These are phyloP conservation scores for Hemithea aestivaria DNA, from an alignment of 2,888 invertebrate genomes.

Conservation along the genomic window DNA sequence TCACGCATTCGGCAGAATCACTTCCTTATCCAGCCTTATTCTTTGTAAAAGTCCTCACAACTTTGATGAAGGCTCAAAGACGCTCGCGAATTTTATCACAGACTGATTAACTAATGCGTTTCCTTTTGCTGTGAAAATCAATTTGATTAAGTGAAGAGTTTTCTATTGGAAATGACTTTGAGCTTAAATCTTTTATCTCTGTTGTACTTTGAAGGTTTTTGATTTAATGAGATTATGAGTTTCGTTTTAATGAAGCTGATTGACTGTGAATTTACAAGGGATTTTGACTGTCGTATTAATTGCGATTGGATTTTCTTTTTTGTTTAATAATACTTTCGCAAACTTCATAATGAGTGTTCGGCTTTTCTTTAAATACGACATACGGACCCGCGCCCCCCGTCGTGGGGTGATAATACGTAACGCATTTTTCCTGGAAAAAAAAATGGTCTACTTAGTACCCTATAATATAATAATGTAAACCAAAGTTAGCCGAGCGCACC, in stretches of 20 bases:
- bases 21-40: constrained; percentile 20
- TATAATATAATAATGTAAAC: too few relatives aligned
- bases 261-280: too few relatives aligned
- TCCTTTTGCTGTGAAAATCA: constrained; percentile 22
- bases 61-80: constrained; percentile 23
- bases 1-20: constrained; percentile 22
- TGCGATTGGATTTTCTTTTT: too few relatives aligned
- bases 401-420: too few relatives aligned
- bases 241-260: constrained; percentile 8
- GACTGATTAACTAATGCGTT: constrained; percentile 27
- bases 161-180: constrained; percentile 17
- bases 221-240: constrained; percentile 12
- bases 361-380: too few relatives aligned
- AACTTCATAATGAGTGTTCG: too few relatives aligned
- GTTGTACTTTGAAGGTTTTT: constrained; percentile 7
- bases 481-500: too few relatives aligned
- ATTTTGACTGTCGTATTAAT: too few relatives aligned
- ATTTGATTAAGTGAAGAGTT: constrained; percentile 27
- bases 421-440: too few relatives aligned
- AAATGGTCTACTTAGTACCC: too few relatives aligned
- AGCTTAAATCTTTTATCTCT: constrained; percentile 15
- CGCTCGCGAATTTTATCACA: constrained; percentile 22
- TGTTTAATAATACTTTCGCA: too few relatives aligned
- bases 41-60: constrained; percentile 19
- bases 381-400: too few relatives aligned